phyloP scores from a whole-genome alignment of 2,113 vertebrate species.

The Shinisaurus crocodilurus region DNA sequence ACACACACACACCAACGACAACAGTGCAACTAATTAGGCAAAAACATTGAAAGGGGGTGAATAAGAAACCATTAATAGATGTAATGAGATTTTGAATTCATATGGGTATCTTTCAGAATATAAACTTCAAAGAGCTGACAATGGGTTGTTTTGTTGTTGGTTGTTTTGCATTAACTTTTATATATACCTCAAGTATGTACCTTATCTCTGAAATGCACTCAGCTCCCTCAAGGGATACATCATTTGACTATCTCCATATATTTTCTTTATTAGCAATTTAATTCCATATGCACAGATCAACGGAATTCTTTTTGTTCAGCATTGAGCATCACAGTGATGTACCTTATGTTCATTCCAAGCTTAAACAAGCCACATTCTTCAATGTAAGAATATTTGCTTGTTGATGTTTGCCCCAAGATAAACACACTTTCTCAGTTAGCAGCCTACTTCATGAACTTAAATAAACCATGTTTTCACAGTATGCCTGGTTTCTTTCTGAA shows the following conservation, averaged over 20 bases:
- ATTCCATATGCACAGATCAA: conserved; percentile 22
- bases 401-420: neutral
- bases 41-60: conserved; percentile 38
- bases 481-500: neutral
- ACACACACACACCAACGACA: neutral
- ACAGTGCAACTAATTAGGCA: conserved; percentile 23
- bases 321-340: neutral
- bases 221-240: conserved; percentile 17
- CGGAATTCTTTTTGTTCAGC: conserved; percentile 5
- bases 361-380: neutral
- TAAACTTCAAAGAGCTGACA: conserved; percentile 41
- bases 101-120: conserved; percentile 42
- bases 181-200: conserved; percentile 8
- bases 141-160: neutral
- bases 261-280: conserved; percentile 41
- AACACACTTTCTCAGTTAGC: neutral
- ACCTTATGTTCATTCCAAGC: neutral
- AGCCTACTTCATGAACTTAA: neutral
- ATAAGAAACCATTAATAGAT: conserved; percentile 41
- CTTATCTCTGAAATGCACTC: conserved; percentile 38
- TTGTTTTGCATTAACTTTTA: conserved; percentile 39
- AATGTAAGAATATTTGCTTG: neutral
- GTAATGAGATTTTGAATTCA: conserved; percentile 48
- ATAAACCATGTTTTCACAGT: neutral
- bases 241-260: neutral